Percentiles rank a stretch among this genome's conserved stretches.
Conservation (phyloP, 2,888 invertebrate species). For the Caenorhabditis japonica region DNA sequence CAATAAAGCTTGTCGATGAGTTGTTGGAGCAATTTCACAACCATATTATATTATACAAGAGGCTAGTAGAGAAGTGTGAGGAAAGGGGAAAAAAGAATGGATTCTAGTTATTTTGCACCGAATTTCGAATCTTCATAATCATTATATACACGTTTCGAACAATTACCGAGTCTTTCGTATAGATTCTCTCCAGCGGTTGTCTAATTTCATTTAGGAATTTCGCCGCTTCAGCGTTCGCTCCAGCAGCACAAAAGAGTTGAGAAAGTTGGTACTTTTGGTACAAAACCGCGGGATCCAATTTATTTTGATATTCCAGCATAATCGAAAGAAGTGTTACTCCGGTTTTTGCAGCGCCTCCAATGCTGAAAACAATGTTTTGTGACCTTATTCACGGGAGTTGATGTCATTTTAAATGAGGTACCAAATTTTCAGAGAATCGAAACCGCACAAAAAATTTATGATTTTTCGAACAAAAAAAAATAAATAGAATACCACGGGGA, state of each 20-base stretch:
- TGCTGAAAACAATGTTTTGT: conserved; percentile 34
- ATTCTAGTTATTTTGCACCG: background rate
- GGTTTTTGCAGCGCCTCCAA: conserved; percentile 4
- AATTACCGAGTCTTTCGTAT: conserved; percentile 7
- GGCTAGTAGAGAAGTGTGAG: background rate
- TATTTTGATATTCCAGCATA: conserved; percentile 31
- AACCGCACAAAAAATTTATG: no score
- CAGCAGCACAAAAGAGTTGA: conserved; percentile 19
- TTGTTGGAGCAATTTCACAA: conserved; percentile 13
- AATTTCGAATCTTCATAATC: conserved; percentile 13
- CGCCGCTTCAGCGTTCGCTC: conserved; percentile 9
- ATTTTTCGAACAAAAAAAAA: no score
- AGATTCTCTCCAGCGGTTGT: conserved; percentile 21
- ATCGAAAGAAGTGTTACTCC: conserved; percentile 29
- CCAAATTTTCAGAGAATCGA: no score
- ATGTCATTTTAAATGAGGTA: no score
- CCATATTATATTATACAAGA: conserved; percentile 8
- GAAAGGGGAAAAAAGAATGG: background rate
- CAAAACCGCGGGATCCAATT: conserved; percentile 26
- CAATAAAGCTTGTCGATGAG: conserved; percentile 29
- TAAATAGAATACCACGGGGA: no score
- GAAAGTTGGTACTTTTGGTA: conserved; percentile 32
- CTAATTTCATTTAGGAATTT: conserved; percentile 25
- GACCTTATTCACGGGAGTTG: no score
- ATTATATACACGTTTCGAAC: conserved; percentile 9